Percentiles rank a stretch among this genome's conserved stretches.
These are phyloP conservation scores for Drosophila yooni DNA, from an alignment of 2,888 invertebrate species.

Conservation along the genomic window DNA sequence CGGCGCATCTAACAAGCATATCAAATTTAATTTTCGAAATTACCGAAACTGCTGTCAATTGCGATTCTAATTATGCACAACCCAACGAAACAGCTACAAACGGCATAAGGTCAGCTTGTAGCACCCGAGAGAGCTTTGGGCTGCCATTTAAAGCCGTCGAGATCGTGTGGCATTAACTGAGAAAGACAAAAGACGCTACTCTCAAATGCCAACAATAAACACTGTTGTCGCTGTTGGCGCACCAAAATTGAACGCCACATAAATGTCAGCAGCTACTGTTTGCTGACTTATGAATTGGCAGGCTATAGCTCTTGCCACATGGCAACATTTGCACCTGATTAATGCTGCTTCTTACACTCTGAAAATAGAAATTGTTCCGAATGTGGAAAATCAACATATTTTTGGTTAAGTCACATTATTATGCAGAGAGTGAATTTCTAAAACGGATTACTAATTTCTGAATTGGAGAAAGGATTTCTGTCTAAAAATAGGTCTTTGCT, in stretches of 20 bases:
- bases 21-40: conserved; percentile 44
- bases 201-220: conserved; percentile 40
- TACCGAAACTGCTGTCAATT: conserved; percentile 45
- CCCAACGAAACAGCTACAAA: conserved; percentile 13
- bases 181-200: conserved; percentile 9
- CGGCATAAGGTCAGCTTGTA: conserved; percentile 41
- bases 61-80: conserved; percentile 59
- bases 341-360: conserved; percentile 13
- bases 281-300: conserved; percentile 44
- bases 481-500: not conserved
- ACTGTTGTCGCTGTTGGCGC: conserved; percentile 1
- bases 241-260: conserved; percentile 52
- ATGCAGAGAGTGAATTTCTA: not conserved
- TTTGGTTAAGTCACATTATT: not conserved
- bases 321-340: conserved; percentile 60
- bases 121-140: conserved; percentile 1
- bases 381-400: not conserved
- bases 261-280: conserved; percentile 66
- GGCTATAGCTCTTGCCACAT: not conserved
- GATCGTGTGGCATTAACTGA: conserved; percentile 9
- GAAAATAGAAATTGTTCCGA: not conserved
- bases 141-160: conserved; percentile 35
- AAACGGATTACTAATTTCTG: not conserved
- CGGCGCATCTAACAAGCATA: conserved; percentile 61
- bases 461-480: not conserved